A percentile compares a stretch with the other conserved stretches of the same genome.
phyloP scores from a whole-genome alignment of 2,888 invertebrate genomes.

The Graphium colonna region DNA sequence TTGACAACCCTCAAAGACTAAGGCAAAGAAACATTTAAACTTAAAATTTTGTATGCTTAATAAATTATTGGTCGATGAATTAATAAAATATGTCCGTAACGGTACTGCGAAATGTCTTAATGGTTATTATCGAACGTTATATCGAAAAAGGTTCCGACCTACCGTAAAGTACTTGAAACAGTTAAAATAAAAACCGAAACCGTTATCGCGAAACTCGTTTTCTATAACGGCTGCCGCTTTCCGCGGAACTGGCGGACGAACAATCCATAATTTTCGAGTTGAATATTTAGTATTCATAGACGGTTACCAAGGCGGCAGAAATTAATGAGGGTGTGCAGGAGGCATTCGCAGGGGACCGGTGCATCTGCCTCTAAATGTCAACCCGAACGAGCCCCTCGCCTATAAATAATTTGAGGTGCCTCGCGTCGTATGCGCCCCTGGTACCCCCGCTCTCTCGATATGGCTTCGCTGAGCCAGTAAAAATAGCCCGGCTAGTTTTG shows the following conservation, averaged over 20 bases:
- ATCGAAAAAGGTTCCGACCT: no score
- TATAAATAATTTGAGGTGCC: slow-evolving; percentile 71
- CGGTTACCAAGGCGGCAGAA: slow-evolving; percentile 56
- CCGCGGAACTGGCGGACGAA: not conserved
- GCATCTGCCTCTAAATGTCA: slow-evolving; percentile 73
- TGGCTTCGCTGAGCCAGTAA: slow-evolving; percentile 56
- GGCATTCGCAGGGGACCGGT: slow-evolving; percentile 44
- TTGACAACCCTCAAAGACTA: no score
- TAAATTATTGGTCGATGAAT: no score
- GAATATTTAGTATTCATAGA: slow-evolving; percentile 40
- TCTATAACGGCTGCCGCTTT: not conserved
- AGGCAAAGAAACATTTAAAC: no score
- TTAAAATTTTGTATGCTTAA: no score
- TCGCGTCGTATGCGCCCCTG: slow-evolving; percentile 47
- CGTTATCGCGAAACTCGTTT: slow-evolving; percentile 14
- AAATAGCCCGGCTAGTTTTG: slow-evolving; percentile 52
- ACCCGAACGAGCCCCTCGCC: slow-evolving; percentile 54
- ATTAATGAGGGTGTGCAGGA: slow-evolving; percentile 56
- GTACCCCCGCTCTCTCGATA: slow-evolving; percentile 49
- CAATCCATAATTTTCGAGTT: slow-evolving; percentile 33
- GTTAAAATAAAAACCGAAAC: slow-evolving; percentile 2
- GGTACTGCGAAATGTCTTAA: no score
- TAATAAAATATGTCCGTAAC: no score
- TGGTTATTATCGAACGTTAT: no score
- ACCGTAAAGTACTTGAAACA: no score